phyloP scores from a whole-genome alignment of 2,888 invertebrate genomes.

The Aradus depressus region DNA sequence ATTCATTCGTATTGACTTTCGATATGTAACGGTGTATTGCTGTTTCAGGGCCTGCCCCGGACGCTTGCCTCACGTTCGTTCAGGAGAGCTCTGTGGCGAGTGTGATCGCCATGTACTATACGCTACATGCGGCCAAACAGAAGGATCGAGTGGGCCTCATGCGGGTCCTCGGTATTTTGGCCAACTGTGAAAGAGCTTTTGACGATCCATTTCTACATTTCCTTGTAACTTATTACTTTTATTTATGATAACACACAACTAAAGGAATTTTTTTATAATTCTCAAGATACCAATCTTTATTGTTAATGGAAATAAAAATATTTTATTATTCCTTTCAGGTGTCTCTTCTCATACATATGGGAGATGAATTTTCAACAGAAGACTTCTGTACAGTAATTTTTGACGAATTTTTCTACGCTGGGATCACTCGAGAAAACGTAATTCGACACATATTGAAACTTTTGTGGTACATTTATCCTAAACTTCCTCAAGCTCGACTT shows the following conservation, averaged over 20 bases:
- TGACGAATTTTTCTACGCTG: slow-evolving; percentile 90
- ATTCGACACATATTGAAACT: slow-evolving; percentile 81
- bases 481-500: slow-evolving; percentile 65
- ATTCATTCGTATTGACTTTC: neutral
- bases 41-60: slow-evolving; percentile 65
- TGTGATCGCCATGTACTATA: slow-evolving; percentile 89
- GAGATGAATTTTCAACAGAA: slow-evolving; percentile 85
- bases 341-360: slow-evolving; percentile 71
- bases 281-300: too few species aligned
- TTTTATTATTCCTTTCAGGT: slow-evolving; percentile 40
- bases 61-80: slow-evolving; percentile 85
- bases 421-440: slow-evolving; percentile 79
- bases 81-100: slow-evolving; percentile 85
- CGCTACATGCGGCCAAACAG: slow-evolving; percentile 71
- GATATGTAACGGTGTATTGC: neutral
- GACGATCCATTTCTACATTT: slow-evolving; percentile 93
- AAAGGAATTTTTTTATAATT: neutral
- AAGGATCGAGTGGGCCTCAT: slow-evolving; percentile 70
- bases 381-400: slow-evolving; percentile 92
- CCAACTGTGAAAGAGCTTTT: slow-evolving; percentile 82
- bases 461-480: slow-evolving; percentile 80
- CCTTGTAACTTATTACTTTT: slow-evolving; percentile 44
- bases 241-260: neutral
- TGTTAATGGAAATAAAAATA: too few species aligned
- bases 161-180: slow-evolving; percentile 77